Evolutionary conservation across 2,113 vertebrate species (phyloP).

Genomic region (Mirza zaza): DNA sequence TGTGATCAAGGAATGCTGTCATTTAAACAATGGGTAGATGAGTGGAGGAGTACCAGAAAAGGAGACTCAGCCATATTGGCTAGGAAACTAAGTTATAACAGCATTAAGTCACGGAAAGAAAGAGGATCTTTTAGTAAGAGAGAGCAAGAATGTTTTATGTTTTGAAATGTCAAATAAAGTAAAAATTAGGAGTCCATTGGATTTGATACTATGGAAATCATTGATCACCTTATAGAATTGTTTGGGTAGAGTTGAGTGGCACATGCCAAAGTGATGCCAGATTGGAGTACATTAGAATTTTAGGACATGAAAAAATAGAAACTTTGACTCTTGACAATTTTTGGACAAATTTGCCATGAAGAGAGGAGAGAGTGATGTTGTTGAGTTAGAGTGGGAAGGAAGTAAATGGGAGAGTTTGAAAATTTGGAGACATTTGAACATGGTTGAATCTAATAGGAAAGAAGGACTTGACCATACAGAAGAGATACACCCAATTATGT

Average conservation of each 20-base stretch:
- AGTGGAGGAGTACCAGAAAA: neutral
- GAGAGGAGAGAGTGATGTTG: neutral
- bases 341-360: neutral
- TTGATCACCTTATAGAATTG: neutral
- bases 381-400: neutral
- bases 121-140: neutral
- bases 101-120: neutral
- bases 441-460: neutral
- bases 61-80: neutral
- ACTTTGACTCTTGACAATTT: neutral
- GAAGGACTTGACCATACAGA: neutral
- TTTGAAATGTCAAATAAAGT: neutral
- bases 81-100: neutral
- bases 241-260: neutral
- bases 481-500: neutral
- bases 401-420: neutral
- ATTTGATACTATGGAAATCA: neutral
- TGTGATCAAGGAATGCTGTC: neutral
- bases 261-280: neutral
- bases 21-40: neutral
- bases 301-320: neutral
- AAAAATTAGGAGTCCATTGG: neutral
- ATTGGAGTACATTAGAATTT: neutral
- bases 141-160: neutral
- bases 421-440: neutral